Conservation (phyloP, 2,888 invertebrate species). For the Polia nebulosa region DNA sequence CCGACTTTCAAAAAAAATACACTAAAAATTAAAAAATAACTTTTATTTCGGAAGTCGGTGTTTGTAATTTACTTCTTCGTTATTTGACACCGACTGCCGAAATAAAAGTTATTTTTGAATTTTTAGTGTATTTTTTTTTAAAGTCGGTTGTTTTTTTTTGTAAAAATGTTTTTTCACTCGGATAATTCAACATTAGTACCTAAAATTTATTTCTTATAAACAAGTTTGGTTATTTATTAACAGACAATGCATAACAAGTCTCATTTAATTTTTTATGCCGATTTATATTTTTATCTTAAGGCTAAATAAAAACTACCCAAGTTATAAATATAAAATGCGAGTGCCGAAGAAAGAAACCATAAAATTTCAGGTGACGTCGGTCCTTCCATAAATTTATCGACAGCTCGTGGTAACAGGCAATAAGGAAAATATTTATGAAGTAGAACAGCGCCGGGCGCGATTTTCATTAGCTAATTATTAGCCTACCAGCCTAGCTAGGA, state of each 20-base stretch:
- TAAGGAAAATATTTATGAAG: slow-evolving; percentile 90
- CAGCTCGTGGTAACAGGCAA: slow-evolving; percentile 90
- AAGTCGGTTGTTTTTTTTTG: too few species aligned
- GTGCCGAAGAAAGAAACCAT: slow-evolving; percentile 85
- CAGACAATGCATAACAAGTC: background rate
- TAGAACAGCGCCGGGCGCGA: slow-evolving; percentile 81
- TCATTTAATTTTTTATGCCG: background rate
- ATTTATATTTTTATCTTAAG: slow-evolving; percentile 37
- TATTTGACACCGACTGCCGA: too few species aligned
- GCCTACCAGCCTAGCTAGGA: slow-evolving; percentile 57
- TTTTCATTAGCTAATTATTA: slow-evolving; percentile 89
- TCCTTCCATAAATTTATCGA: slow-evolving; percentile 90
- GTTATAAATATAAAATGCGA: slow-evolving; percentile 82
- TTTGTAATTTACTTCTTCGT: too few species aligned
- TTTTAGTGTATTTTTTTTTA: too few species aligned
- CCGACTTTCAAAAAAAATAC: too few species aligned
- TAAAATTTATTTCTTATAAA: too few species aligned
- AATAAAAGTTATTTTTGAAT: too few species aligned
- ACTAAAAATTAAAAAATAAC: too few species aligned
- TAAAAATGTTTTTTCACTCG: too few species aligned
- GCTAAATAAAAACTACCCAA: slow-evolving; percentile 63
- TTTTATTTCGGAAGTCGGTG: too few species aligned
- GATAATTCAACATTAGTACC: too few species aligned
- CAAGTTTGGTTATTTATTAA: too few species aligned
- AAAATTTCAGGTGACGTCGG: slow-evolving; percentile 89